Evolutionary conservation across 1,140 invertebrate genomes (phyloP), one percentile per base, ranked within the genome.

Genomic region (Euwallacea fornicatus): DNA sequence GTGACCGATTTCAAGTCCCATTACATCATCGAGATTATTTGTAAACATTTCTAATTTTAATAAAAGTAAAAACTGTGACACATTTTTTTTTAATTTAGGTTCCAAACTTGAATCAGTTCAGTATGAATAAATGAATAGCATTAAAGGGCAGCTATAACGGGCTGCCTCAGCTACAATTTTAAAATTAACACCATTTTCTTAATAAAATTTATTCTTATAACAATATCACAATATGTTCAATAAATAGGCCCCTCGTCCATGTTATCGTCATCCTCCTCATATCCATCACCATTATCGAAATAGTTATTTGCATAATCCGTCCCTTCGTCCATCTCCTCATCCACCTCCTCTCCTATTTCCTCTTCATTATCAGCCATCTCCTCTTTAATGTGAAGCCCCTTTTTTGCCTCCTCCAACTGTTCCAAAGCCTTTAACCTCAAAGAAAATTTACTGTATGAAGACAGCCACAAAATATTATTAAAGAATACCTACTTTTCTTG

Each of bases 261-360:
- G 80, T 92, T 92, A 77, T 95, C 93, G 79, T 94, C 93, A 76
- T 94, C 92, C 75, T 94, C 92, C 76, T 93, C 88, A 81, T 92
- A 94, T 41, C 85, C 87, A 82, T 95, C 93, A 11, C 93, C 93
- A 83, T 94, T 94, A 80, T 95, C 93, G 81, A 94, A 95, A 78
- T 93, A 94, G 78, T 88, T 91, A 76, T 91, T 90, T 2, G 87
- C 88, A 82, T 94, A 94, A 81, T 91, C 89, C n/a, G 89, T 91
- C 16, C 88, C 90, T 73, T 90, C 87, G 74, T 90, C 89, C 87
- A 89, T 89, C 77, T 90, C 88, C 72, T 89, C 87, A 71, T 90
- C 88, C 21, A 86, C 84, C 0, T 85, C 83, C 13, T 85, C 83
- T 11, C 84, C 80, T 6, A 85, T 84, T n/a, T 85, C 84, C 7